phyloP scores from a whole-genome alignment of 2,888 invertebrate genomes.

The Phytoseiulus persimilis region DNA sequence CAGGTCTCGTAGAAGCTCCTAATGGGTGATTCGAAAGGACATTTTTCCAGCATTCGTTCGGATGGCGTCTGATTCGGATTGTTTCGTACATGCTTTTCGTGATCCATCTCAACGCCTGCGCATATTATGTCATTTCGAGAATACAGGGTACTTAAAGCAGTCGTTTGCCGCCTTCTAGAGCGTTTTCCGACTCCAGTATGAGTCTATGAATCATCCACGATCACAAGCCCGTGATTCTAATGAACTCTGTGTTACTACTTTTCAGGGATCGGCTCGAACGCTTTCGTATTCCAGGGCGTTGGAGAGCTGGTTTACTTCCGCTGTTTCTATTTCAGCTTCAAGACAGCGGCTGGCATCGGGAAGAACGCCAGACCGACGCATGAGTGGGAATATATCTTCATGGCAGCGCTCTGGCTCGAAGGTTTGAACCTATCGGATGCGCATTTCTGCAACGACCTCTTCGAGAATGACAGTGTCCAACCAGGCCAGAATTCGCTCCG shows the following conservation, averaged over 20 bases:
- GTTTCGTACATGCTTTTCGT: constrained; percentile 34
- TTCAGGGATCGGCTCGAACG: constrained; percentile 17
- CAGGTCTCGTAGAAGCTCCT: not conserved
- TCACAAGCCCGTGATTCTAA: too few species aligned
- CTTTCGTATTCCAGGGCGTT: constrained; percentile 10
- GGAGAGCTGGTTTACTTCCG: constrained; percentile 9
- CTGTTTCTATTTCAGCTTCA: constrained; percentile 34
- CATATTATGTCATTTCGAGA: constrained; percentile 26
- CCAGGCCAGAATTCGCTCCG: too few species aligned
- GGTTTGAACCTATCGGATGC: not conserved
- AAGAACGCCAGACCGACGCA: constrained; percentile 30
- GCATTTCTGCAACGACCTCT: too few species aligned
- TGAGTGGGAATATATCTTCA: constrained; percentile 23
- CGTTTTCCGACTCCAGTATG: not conserved
- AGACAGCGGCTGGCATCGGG: constrained; percentile 20
- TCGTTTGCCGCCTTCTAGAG: too few species aligned
- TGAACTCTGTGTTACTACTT: not conserved
- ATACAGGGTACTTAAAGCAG: not conserved
- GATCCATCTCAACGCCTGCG: constrained; percentile 9
- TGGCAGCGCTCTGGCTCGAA: constrained; percentile 21
- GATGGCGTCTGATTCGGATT: constrained; percentile 11
- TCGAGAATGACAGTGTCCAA: too few species aligned
- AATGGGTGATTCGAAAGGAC: not conserved
- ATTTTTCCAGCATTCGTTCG: not conserved
- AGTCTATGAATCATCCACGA: too few species aligned